Base-by-base conservation (phyloP, 2,797 vertebrate genomes). In the Sciurus vulgaris region DNA sequence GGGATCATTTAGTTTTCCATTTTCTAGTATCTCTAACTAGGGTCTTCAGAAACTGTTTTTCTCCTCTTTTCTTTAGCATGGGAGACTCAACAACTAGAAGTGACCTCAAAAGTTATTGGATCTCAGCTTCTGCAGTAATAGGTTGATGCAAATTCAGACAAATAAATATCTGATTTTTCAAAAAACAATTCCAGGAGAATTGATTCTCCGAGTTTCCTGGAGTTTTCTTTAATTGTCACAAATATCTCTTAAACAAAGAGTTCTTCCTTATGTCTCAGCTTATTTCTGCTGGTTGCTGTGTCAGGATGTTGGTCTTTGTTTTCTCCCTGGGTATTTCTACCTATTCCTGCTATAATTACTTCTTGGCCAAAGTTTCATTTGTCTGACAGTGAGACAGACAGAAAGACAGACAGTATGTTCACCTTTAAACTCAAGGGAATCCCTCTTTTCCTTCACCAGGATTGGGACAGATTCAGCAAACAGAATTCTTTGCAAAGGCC, bases 361-460 rank as follows among this genome's bases (percentile, higher is more conserved):
- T 74, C 28, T 70, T 92, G 84, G 30, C 35, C 91, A 74, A 82
- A 69, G 30, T 94, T 91, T 38, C 84, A 79, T 72, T 89, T 94
- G 41, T 85, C 77, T 96, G 87, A 89, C 89, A 93, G 44, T 33
- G 13, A 95, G 89, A 89, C 59, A 92, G 63, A 96, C 54, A 83
- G 89, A 96, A 70, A 96, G 93, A 95, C 86, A 89, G 94, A 86
- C 81, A 91, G 44, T 26, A 67, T 41, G 33, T 24, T 87, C 89
- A 94, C 81, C 89, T 94, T 96, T 94, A 90, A 94, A 95, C 82
- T 67, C 87, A 65, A 73, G 86, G 72, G 95, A 78, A 89, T 96
- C 35, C 86, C 56, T 35, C 74, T 87, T 94, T 82, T 54, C 59
- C 35, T 10, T 89, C 13, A 3, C 38, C 85, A 96, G 59, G 33